Evolutionary conservation across 2,797 vertebrate species (phyloP), one percentile per base, ranked within the genome.

Genomic region (Corythornis leucogaster): DNA sequence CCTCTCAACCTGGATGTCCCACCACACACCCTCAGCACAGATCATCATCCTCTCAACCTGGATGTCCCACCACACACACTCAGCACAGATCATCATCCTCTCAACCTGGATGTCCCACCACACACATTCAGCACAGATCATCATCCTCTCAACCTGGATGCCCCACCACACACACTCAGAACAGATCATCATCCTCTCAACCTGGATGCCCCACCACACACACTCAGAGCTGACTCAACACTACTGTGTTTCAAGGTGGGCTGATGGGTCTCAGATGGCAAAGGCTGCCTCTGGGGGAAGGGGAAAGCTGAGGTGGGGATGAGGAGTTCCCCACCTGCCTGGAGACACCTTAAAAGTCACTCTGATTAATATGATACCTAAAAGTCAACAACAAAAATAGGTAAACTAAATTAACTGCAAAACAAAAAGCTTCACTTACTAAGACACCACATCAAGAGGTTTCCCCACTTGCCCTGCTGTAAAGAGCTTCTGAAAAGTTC

Each of bases 401-500:
- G 21, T 0, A 50, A 80, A 85, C 74, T 7, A 20, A 63, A 78
- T 68, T 62, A 91, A 78, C 26, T 75, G 21, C 76, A 73, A 48
- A 80, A 83, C 76, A 92, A 95, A 94, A 91, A 33, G 35, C 57
- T 89, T 46, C 78, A 94, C 86, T 97, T 95, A 86, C 89, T 87
- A 92, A 94, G 55, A 89, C 54, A 70, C 69, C 75, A 58, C 81
- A 84, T 83, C 17, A 85, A 91, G 78, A 82, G 54, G 42, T 48
- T 69, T 64, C 57, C 17, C 33, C 45, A 84, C 90, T 92, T 74
- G 91, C 75, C 86, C 87, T 59, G 71, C 64, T 89, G 80, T 83
- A 93, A 95, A 94, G 93, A 78, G 84, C 94, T 95, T 92, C 92
- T 84, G 68, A 95, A 88, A 94, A 84, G 66, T 48, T 64, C 85